phyloP scores from a whole-genome alignment of 1,140 invertebrate genomes.

The Carposina sasakii region DNA sequence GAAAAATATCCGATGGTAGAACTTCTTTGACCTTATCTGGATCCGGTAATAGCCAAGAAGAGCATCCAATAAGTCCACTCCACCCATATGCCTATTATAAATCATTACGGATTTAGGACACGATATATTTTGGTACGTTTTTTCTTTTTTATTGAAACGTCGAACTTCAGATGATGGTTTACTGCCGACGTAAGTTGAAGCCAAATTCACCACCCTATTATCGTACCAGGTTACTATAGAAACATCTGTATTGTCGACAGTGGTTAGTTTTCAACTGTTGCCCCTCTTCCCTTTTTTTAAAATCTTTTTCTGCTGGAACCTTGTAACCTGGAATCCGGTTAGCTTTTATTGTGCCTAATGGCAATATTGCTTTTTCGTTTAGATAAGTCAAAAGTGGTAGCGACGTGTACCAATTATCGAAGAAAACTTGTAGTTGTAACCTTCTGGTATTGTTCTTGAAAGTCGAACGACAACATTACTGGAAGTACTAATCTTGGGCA shows the following conservation, averaged over 20 bases:
- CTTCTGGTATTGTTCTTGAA: slow-evolving; percentile 25
- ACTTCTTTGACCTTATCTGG: slow-evolving; percentile 25
- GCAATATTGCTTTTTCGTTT: slow-evolving; percentile 39
- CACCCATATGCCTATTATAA: slow-evolving; percentile 49
- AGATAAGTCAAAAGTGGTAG: slow-evolving; percentile 35
- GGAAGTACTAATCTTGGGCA: slow-evolving; percentile 33
- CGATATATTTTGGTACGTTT: slow-evolving; percentile 14
- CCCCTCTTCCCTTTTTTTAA: slow-evolving; percentile 35
- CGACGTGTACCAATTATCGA: slow-evolving; percentile 52
- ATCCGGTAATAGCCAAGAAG: slow-evolving; percentile 26
- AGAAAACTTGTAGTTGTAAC: slow-evolving; percentile 47
- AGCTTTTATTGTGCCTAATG: slow-evolving; percentile 49
- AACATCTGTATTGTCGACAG: slow-evolving; percentile 32
- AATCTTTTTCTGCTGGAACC: slow-evolving; percentile 33
- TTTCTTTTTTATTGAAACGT: slow-evolving; percentile 22
- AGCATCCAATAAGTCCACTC: slow-evolving; percentile 41
- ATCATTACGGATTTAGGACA: slow-evolving; percentile 21
- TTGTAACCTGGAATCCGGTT: slow-evolving; percentile 40
- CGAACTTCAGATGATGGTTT: slow-evolving; percentile 32
- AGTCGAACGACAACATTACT: slow-evolving; percentile 36
- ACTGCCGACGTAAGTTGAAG: slow-evolving; percentile 41
- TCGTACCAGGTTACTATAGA: slow-evolving; percentile 36
- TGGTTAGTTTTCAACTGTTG: slow-evolving; percentile 23
- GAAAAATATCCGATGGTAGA: slow-evolving; percentile 32
- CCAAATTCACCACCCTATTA: slow-evolving; percentile 31